Evolutionary conservation across 2,797 vertebrate species (phyloP).

Genomic region (Crenichthys baileyi): DNA sequence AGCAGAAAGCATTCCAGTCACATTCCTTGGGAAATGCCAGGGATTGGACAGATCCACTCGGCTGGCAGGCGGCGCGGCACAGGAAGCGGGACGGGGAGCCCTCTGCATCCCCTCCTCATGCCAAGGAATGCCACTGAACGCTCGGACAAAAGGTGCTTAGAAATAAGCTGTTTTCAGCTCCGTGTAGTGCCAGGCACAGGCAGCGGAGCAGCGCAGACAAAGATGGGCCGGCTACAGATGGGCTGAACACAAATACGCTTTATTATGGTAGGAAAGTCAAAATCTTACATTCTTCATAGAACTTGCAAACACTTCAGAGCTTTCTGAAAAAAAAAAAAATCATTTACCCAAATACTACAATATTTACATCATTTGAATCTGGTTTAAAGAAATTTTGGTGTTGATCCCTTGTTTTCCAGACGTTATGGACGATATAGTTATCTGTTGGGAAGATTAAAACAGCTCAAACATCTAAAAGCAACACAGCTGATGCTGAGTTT

Average conservation of each 20-base stretch:
- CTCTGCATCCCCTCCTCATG: slow-evolving; percentile 55
- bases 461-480: background rate
- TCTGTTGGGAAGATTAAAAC: background rate
- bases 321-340: background rate
- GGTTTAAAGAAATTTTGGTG: background rate
- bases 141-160: slow-evolving; percentile 42
- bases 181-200: slow-evolving; percentile 18
- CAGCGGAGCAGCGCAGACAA: background rate
- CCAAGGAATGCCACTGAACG: slow-evolving; percentile 73
- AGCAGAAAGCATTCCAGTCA: slow-evolving; percentile 68
- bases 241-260: background rate
- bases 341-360: no score
- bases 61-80: slow-evolving; percentile 37
- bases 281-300: background rate
- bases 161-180: slow-evolving; percentile 47
- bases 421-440: background rate
- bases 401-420: background rate
- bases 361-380: background rate
- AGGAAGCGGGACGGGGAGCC: slow-evolving; percentile 55
- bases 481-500: background rate
- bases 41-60: slow-evolving; percentile 49
- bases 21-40: slow-evolving; percentile 65
- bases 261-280: background rate
- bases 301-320: background rate
- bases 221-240: no score